These are phyloP conservation scores for Argynnis bischoffii DNA, from an alignment of 2,888 invertebrate genomes.

Conservation along the genomic window DNA sequence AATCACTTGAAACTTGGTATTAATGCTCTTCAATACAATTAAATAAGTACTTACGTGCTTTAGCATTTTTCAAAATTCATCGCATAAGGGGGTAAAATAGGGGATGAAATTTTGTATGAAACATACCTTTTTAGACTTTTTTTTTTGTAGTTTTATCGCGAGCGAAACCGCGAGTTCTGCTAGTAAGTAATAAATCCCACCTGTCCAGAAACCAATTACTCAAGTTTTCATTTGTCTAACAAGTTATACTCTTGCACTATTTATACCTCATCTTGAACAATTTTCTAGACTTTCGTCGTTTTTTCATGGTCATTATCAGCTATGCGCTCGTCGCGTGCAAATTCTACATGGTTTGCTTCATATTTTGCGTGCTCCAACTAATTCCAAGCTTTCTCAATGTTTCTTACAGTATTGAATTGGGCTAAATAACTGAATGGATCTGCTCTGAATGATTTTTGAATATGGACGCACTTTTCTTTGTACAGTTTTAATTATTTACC, in stretches of 20 bases:
- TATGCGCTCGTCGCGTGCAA: slow-evolving; percentile 41
- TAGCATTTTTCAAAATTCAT: too few species aligned
- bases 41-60: too few species aligned
- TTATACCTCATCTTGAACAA: slow-evolving; percentile 38
- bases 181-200: too few species aligned
- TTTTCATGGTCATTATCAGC: slow-evolving; percentile 39
- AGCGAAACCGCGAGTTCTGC: too few species aligned
- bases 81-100: too few species aligned
- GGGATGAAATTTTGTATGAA: too few species aligned
- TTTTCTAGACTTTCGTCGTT: slow-evolving; percentile 37
- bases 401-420: slow-evolving; percentile 34
- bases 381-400: slow-evolving; percentile 38
- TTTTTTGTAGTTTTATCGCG: too few species aligned
- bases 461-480: slow-evolving; percentile 24
- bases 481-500: slow-evolving; percentile 5
- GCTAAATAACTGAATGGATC: slow-evolving; percentile 36
- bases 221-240: slow-evolving; percentile 23
- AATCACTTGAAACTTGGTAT: too few species aligned
- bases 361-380: slow-evolving; percentile 37
- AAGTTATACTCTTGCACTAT: slow-evolving; percentile 8
- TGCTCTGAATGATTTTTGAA: slow-evolving; percentile 36
- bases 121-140: too few species aligned
- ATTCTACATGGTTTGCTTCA: slow-evolving; percentile 31
- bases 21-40: too few species aligned
- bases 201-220: neutral